These are phyloP conservation scores for Aromia moschata DNA, from an alignment of 2,888 invertebrate genomes.

Conservation along the genomic window DNA sequence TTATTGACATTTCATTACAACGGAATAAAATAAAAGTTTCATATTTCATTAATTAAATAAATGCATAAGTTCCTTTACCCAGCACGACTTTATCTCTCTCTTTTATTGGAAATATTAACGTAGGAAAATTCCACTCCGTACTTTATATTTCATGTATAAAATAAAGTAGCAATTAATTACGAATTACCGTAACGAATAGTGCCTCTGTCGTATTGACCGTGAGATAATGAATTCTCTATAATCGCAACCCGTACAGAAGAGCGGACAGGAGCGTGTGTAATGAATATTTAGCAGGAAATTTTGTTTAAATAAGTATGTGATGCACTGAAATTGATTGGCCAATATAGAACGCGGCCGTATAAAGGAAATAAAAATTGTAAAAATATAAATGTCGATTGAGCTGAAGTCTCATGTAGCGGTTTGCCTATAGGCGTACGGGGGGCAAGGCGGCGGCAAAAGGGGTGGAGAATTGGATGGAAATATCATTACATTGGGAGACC, in stretches of 20 bases:
- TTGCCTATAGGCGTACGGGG: conserved; percentile 40
- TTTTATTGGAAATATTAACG: too few species aligned
- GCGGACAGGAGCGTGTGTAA: conserved; percentile 12
- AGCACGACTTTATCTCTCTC: too few species aligned
- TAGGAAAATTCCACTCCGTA: too few species aligned
- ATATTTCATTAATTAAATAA: too few species aligned
- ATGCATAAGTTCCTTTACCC: too few species aligned
- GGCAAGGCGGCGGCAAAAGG: conserved; percentile 51
- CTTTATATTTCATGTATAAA: too few species aligned
- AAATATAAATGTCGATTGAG: conserved; percentile 55
- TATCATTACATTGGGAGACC: conserved; percentile 63
- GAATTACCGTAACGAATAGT: too few species aligned
- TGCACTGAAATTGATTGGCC: conserved; percentile 47
- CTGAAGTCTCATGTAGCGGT: conserved; percentile 47
- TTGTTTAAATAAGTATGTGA: conserved; percentile 38
- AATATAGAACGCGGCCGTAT: conserved; percentile 46
- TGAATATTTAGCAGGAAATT: conserved; percentile 38
- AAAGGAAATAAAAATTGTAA: conserved; percentile 44
- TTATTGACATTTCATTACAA: too few species aligned
- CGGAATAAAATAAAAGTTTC: too few species aligned
- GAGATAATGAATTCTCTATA: too few species aligned
- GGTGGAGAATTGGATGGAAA: conserved; percentile 62
- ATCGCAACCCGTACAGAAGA: not conserved
- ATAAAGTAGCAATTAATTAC: too few species aligned
- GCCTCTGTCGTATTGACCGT: too few species aligned